A percentile compares a stretch with the other conserved stretches of the same genome.
These are phyloP conservation scores for Platyscapa corneri DNA, from an alignment of 1,140 invertebrate species.

Conservation along the genomic window DNA sequence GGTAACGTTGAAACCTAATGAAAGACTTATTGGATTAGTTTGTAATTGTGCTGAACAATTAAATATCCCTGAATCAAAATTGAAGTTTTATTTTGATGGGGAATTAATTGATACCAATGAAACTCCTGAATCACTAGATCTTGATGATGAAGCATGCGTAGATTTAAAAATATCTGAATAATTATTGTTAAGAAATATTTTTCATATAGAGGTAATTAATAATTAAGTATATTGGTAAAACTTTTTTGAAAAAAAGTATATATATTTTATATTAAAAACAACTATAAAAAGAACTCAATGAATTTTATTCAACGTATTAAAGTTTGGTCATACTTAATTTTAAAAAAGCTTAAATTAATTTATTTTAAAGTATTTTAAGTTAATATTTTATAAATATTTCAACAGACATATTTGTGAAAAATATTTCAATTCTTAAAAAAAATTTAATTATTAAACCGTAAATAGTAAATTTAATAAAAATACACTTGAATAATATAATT, in stretches of 20 bases:
- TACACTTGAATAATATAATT: constrained; percentile 2
- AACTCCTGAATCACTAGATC: constrained; percentile 68
- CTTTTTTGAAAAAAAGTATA: background rate
- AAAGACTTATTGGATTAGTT: constrained; percentile 59
- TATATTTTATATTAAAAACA: background rate
- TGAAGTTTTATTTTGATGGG: constrained; percentile 70
- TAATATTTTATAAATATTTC: too few relatives aligned
- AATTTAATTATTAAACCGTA: background rate
- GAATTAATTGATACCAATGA: constrained; percentile 62
- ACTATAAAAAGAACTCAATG: background rate
- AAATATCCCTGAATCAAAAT: constrained; percentile 56
- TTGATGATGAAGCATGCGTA: constrained; percentile 69
- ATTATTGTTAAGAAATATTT: background rate
- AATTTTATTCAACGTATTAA: too few relatives aligned
- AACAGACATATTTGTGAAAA: too few relatives aligned
- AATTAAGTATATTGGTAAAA: background rate
- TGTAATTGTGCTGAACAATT: constrained; percentile 60
- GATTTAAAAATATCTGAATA: constrained; percentile 61
- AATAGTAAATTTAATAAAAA: constrained; percentile 10
- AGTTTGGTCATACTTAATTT: background rate
- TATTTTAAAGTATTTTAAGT: background rate
- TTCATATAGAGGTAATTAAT: background rate
- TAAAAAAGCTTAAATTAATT: background rate
- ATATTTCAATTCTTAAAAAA: background rate
- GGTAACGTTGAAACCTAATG: constrained; percentile 57